Base-by-base conservation (phyloP, 2,888 invertebrate genomes). In the Itoplectis maculator region DNA sequence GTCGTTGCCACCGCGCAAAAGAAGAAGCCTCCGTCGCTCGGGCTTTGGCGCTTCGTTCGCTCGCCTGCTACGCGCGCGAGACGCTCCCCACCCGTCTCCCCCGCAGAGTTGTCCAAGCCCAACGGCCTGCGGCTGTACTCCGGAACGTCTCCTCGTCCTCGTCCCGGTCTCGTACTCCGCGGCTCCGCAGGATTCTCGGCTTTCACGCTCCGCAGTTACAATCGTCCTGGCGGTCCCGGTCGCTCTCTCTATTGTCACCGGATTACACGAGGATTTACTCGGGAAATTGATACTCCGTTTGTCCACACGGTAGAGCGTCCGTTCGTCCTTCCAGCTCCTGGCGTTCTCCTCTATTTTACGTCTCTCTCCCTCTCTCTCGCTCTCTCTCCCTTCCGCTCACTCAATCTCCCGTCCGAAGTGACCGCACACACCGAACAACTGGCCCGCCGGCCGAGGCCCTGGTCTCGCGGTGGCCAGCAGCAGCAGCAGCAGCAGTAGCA, bases 241-340 rank as follows among this genome's bases (percentile, higher is more conserved):
- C 81, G 37, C 74, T 85, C 61, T 76, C 68, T 83, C 87, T 84
- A 88, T 89, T 90, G 90, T 89, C 87, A 84, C 75, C 86, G 88
- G 88, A 88, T 90, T 89, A 90, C 89, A 89, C 86, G 87, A 86
- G 88, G 89, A 90, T 90, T 90, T 90, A 87, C 87, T 82, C 79
- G 79, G 86, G 88, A 89, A 89, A 90, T 90, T 90, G 90, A 90
- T 90, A 90, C 89, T 87, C 87, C 83, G 87, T 88, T 88, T 88
- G 90, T 87, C 87, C 85, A 82, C 83, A 82, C 79, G 82, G 82
- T 73, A 77, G 68, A 80, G 81, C 83, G 81, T 80, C 85, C 81
- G 84, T 72, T 78, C 69, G 65, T 73, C n/a, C 63, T 76, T 73
- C 61, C 80, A 68, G 75, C 51, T 54, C 65, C 15, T 76, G 66